A percentile compares a stretch with the other conserved stretches of the same genome.
Evolutionary conservation across 2,797 vertebrate genomes (phyloP).

Genomic region (Tadarida brasiliensis): DNA sequence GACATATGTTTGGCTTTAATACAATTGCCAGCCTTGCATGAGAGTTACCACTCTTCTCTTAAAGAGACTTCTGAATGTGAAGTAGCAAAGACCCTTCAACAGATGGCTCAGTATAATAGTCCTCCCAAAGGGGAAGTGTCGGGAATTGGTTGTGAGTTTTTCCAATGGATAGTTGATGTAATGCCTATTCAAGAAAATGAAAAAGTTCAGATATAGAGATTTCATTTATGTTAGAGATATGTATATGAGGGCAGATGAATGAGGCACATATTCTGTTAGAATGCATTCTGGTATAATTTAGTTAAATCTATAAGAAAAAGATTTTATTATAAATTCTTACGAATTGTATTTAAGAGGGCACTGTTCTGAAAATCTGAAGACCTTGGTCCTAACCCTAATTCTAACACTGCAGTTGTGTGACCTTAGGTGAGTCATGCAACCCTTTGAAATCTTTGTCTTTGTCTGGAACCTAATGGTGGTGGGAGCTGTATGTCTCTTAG

Average conservation of each 20-base stretch:
- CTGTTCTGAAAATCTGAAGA: not conserved
- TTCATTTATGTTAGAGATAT: conserved; percentile 3
- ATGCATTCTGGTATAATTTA: not conserved
- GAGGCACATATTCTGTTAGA: not conserved
- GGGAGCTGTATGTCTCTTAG: not conserved
- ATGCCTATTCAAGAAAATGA: not conserved
- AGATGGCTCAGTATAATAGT: not conserved
- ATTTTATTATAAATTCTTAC: not conserved
- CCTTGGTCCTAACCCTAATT: not conserved
- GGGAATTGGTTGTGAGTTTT: not conserved
- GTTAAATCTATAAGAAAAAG: conserved; percentile 11
- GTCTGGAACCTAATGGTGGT: not conserved
- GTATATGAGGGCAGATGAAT: not conserved
- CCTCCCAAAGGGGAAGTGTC: not conserved
- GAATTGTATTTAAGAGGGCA: not conserved
- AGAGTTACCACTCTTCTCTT: not conserved
- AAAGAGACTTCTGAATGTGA: conserved; percentile 16
- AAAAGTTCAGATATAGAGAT: not conserved
- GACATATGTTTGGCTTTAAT: not conserved
- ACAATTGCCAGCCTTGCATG: not conserved
- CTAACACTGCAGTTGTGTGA: not conserved
- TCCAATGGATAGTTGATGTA: not conserved
- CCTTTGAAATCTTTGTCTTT: not conserved
- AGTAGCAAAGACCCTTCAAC: not conserved
- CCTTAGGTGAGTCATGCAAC: not conserved